These are phyloP conservation scores for Poecilobothrus nobilitatus DNA, from an alignment of 2,888 invertebrate genomes.

Conservation along the genomic window DNA sequence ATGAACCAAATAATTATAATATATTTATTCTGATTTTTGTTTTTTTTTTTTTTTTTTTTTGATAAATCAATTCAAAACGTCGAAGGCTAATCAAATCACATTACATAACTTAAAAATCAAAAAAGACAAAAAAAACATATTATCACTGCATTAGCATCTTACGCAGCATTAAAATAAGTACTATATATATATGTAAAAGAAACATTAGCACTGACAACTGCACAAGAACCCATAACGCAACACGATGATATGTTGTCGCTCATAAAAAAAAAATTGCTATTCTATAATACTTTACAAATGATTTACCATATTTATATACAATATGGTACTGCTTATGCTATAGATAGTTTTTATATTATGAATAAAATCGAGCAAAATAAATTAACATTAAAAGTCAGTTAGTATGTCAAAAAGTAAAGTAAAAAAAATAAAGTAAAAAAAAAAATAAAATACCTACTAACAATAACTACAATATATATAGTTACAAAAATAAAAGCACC, in stretches of 20 bases:
- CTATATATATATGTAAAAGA: background rate
- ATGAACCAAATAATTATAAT: background rate
- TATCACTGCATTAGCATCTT: background rate
- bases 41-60: background rate
- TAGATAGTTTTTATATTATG: background rate
- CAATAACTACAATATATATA: background rate
- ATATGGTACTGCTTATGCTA: background rate
- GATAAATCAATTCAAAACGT: background rate
- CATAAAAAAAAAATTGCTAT: background rate
- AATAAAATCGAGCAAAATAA: background rate
- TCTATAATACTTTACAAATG: too few relatives aligned
- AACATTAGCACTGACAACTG: background rate
- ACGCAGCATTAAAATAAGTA: background rate
- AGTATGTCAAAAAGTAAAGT: too few relatives aligned
- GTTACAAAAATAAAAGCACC: background rate
- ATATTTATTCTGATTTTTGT: background rate
- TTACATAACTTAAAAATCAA: background rate
- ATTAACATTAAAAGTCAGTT: background rate
- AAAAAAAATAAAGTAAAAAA: too few relatives aligned
- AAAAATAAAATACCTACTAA: too few relatives aligned
- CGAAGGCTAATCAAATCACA: slow-evolving; percentile 4
- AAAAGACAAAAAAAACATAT: background rate
- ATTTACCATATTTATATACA: too few relatives aligned
- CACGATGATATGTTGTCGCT: background rate
- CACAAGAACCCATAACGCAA: background rate